These are phyloP conservation scores for Lanistes nyassanus DNA, from an alignment of 1,140 invertebrate genomes.

Conservation along the genomic window DNA sequence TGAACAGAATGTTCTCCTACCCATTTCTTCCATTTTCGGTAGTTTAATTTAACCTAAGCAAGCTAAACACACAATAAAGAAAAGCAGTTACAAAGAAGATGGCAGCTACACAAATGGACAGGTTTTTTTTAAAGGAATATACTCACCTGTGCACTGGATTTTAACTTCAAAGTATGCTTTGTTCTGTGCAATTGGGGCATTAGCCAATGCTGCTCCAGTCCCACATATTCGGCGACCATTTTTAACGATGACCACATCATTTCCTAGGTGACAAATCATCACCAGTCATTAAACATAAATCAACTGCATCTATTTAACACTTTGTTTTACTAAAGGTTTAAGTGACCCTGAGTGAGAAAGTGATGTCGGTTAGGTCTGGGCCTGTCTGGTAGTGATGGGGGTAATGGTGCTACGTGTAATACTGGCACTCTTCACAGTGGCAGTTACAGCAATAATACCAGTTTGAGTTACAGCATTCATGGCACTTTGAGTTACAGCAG, in stretches of 20 bases:
- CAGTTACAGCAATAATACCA: background rate
- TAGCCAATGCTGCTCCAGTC: slow-evolving; percentile 91
- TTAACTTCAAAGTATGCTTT: slow-evolving; percentile 99
- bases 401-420: background rate
- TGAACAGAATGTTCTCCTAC: no score
- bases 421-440: background rate
- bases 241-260: slow-evolving; percentile 98
- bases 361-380: no score
- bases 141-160: slow-evolving; percentile 88
- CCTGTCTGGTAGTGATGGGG: no score
- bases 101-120: slow-evolving; percentile 23
- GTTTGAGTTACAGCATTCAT: background rate
- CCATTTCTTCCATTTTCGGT: no score
- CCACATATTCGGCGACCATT: slow-evolving; percentile 95
- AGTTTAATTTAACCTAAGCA: no score
- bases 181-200: slow-evolving; percentile 93
- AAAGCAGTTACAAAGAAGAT: background rate
- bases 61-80: no score
- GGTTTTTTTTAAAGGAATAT: background rate
- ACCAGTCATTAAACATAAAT: background rate
- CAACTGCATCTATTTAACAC: background rate
- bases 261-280: slow-evolving; percentile 73
- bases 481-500: no score
- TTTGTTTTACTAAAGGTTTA: background rate
- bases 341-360: background rate